Evolutionary conservation across 2,888 invertebrate genomes (phyloP).

Genomic region (Nephrotoma flavescens): DNA sequence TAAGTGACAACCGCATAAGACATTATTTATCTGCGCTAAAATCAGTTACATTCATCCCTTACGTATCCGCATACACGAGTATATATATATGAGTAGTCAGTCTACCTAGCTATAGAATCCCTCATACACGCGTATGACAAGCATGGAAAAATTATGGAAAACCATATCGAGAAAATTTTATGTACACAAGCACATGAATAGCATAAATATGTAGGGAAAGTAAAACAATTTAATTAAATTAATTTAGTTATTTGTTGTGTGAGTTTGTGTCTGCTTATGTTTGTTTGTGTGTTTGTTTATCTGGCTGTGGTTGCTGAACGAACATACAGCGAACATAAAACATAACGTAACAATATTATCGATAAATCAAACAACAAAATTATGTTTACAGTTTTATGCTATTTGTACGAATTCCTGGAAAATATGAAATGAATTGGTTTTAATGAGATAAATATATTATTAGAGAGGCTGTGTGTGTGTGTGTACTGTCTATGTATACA

Average conservation of each 20-base stretch:
- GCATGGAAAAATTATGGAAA: not conserved
- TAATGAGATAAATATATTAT: not conserved
- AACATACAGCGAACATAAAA: not conserved
- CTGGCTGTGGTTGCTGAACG: not conserved
- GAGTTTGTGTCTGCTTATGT: not conserved
- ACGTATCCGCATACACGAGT: not conserved
- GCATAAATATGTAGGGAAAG: not conserved
- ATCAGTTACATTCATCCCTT: not conserved
- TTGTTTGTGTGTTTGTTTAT: not conserved
- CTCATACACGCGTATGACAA: not conserved
- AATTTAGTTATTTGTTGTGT: not conserved
- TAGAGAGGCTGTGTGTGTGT: not conserved
- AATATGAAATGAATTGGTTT: not conserved
- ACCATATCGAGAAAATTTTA: not conserved
- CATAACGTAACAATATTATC: not conserved
- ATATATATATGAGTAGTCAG: not conserved
- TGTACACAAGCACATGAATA: not conserved
- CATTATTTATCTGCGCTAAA: not conserved
- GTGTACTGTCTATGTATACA: not conserved
- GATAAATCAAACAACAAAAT: not conserved
- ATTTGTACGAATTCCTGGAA: not conserved
- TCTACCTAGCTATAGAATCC: not conserved
- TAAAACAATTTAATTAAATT: not conserved
- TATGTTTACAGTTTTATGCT: not conserved
- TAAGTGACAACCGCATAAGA: not conserved